Evolutionary conservation across 2,797 vertebrate species (phyloP).

Genomic region (Micromesistius poutassou): DNA sequence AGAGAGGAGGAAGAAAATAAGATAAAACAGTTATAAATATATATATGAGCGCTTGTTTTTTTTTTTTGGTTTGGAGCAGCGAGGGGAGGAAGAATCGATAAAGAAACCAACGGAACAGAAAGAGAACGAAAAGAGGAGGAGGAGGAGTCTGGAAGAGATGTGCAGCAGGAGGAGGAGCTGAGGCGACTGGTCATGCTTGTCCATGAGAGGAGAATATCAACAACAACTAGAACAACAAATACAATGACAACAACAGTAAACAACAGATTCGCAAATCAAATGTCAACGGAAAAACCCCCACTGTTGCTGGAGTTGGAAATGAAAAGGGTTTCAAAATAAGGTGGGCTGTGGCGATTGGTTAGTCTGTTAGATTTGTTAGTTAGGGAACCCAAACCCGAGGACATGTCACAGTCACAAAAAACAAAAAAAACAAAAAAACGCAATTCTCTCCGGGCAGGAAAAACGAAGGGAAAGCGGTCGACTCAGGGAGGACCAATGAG

Average conservation of each 20-base stretch:
- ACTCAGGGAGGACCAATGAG: constrained; percentile 20
- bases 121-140: constrained; percentile 45
- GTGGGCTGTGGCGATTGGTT: constrained; percentile 63
- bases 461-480: constrained; percentile 22
- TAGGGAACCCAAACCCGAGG: constrained; percentile 57
- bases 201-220: constrained; percentile 65
- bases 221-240: constrained; percentile 46
- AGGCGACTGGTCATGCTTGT: constrained; percentile 72
- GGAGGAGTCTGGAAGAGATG: constrained; percentile 64
- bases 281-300: constrained; percentile 50
- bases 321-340: constrained; percentile 36
- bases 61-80: constrained; percentile 65
- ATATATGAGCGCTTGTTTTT: constrained; percentile 60
- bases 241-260: constrained; percentile 44
- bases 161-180: constrained; percentile 64
- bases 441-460: constrained; percentile 36
- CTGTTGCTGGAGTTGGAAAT: constrained; percentile 51
- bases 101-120: constrained; percentile 20
- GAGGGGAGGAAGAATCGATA: constrained; percentile 57
- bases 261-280: constrained; percentile 46
- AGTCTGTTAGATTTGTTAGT: constrained; percentile 75
- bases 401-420: constrained; percentile 52
- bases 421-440: constrained; percentile 25
- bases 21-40: constrained; percentile 77
- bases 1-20: constrained; percentile 71